These are phyloP conservation scores for Microctenopoma steveboyesi DNA, from an alignment of 2,797 vertebrate species.

Conservation along the genomic window DNA sequence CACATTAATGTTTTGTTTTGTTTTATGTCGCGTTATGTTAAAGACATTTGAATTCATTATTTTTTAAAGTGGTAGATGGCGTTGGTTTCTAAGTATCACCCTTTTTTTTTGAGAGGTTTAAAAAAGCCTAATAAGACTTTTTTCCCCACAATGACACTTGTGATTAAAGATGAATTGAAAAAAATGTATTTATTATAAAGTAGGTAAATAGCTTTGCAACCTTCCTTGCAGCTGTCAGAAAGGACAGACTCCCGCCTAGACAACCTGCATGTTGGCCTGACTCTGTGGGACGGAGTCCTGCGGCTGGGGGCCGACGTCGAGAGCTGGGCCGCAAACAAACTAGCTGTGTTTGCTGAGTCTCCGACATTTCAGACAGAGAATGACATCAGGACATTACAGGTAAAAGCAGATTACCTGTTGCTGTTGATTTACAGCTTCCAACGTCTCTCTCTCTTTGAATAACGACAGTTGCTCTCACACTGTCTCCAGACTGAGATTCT, in stretches of 20 bases:
- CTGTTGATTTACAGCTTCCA: background rate
- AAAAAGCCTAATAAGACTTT: no score
- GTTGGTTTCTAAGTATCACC: background rate
- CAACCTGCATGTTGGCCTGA: constrained; percentile 85
- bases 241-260: constrained; percentile 88
- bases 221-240: constrained; percentile 86
- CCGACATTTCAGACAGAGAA: constrained; percentile 77
- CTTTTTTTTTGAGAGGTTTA: no score
- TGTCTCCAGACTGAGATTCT: constrained; percentile 83
- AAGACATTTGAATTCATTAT: background rate
- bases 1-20: no score
- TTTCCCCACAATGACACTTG: no score
- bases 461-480: background rate
- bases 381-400: constrained; percentile 82
- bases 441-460: background rate
- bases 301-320: constrained; percentile 83
- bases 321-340: constrained; percentile 78
- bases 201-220: no score
- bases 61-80: background rate
- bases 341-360: constrained; percentile 71
- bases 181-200: background rate
- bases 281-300: constrained; percentile 89
- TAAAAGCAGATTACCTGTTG: constrained; percentile 56
- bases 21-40: background rate
- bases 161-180: no score